These are phyloP conservation scores for Oreonectes daqikongensis DNA, from an alignment of 2,797 vertebrate species.

Conservation along the genomic window DNA sequence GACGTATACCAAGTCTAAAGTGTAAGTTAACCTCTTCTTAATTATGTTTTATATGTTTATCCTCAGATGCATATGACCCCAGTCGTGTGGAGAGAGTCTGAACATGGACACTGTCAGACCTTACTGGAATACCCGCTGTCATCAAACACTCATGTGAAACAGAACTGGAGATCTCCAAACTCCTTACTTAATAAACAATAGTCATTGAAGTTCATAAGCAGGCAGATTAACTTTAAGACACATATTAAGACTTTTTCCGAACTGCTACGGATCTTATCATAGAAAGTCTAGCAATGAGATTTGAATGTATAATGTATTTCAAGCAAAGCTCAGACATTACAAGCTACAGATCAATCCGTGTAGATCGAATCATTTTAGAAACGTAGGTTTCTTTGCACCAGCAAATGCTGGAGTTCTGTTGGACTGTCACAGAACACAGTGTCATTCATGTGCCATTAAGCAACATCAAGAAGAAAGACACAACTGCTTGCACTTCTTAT, in stretches of 20 bases:
- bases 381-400: slow-evolving; percentile 52
- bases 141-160: slow-evolving; percentile 27
- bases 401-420: slow-evolving; percentile 50
- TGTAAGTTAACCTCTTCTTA: not conserved
- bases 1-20: not conserved
- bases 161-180: slow-evolving; percentile 1
- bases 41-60: slow-evolving; percentile 45
- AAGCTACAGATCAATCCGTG: slow-evolving; percentile 49
- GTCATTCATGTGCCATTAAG: slow-evolving; percentile 34
- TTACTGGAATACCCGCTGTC: slow-evolving; percentile 34
- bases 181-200: not conserved
- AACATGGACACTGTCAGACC: slow-evolving; percentile 63
- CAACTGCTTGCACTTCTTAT: slow-evolving; percentile 78
- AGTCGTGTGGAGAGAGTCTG: slow-evolving; percentile 95
- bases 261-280: slow-evolving; percentile 5
- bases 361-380: slow-evolving; percentile 32
- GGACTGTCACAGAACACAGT: slow-evolving; percentile 41
- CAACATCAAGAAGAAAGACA: slow-evolving; percentile 59
- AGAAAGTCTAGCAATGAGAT: slow-evolving; percentile 54
- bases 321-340: slow-evolving; percentile 62
- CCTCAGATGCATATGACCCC: slow-evolving; percentile 88
- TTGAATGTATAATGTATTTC: slow-evolving; percentile 75
- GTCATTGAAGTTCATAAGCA: slow-evolving; percentile 27
- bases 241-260: not conserved
- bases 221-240: slow-evolving; percentile 17